A percentile compares a stretch with the other conserved stretches of the same genome.
phyloP scores from a whole-genome alignment of 2,888 invertebrate species.

The Coelinius sp. region DNA sequence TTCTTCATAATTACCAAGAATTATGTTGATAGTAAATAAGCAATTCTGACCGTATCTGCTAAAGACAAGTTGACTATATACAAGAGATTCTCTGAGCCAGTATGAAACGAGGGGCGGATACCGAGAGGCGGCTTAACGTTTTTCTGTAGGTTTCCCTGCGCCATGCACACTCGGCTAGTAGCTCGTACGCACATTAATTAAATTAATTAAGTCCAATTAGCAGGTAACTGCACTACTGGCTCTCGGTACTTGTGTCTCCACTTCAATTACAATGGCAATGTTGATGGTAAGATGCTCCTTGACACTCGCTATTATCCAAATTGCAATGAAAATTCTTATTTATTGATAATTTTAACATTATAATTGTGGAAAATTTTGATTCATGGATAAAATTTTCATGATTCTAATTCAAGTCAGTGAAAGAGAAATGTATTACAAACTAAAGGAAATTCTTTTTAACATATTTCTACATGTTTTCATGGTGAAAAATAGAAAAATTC shows the following conservation, averaged over 20 bases:
- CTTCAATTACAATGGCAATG: conserved; percentile 13
- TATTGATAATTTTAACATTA: not conserved
- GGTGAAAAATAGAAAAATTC: not conserved
- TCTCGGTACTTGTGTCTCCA: conserved; percentile 29
- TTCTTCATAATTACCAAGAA: not conserved
- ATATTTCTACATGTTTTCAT: conserved; percentile 29
- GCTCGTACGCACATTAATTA: conserved; percentile 55
- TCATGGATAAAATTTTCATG: conserved; percentile 1
- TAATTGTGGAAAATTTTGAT: not conserved
- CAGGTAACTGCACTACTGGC: conserved; percentile 33
- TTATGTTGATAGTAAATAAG: not conserved
- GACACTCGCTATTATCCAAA: not conserved
- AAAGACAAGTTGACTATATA: not conserved
- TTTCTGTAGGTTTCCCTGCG: conserved; percentile 48
- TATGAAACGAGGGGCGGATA: not conserved
- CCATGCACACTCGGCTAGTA: conserved; percentile 29
- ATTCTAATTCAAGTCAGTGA: conserved; percentile 42
- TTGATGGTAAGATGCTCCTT: not conserved
- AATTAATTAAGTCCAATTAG: conserved; percentile 57
- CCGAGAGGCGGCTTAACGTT: conserved; percentile 45
- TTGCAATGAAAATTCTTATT: not conserved
- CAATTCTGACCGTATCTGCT: not conserved
- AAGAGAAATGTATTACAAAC: conserved; percentile 37
- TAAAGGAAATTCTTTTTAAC: conserved; percentile 36
- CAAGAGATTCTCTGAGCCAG: not conserved